Conservation (phyloP, 2,888 invertebrate species). For the Theretra japonica region DNA sequence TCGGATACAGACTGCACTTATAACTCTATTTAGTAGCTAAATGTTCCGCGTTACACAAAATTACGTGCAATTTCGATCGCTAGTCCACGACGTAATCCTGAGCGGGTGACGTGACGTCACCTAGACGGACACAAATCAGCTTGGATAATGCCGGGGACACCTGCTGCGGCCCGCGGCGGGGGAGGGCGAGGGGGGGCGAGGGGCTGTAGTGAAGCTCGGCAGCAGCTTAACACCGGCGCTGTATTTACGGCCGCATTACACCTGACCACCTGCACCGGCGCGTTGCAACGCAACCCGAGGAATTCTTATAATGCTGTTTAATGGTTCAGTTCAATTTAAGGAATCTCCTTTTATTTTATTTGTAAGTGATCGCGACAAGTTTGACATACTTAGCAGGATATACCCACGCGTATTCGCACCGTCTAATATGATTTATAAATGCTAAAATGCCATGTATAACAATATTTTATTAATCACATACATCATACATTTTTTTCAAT, state of each 20-base stretch:
- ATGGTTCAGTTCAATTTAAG: background rate
- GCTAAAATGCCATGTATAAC: no score
- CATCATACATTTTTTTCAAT: no score
- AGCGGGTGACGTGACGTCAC: constrained; percentile 5
- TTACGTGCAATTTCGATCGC: background rate
- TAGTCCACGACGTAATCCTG: background rate
- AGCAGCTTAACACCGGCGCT: background rate
- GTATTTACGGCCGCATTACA: constrained; percentile 9
- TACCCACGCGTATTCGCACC: no score
- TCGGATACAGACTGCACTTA: no score
- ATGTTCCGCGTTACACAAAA: no score
- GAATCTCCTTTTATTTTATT: background rate
- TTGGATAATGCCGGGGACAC: background rate
- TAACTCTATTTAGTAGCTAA: no score
- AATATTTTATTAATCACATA: no score
- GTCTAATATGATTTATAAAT: no score
- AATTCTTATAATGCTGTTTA: background rate
- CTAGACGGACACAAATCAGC: constrained; percentile 7
- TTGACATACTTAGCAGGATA: no score
- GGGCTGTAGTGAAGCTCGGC: background rate
- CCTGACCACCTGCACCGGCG: background rate
- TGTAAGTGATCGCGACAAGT: no score
- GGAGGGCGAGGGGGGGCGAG: background rate
- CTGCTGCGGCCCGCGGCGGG: background rate
- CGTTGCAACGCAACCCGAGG: background rate